Base-by-base conservation (phyloP, 2,888 invertebrate genomes). In the Lepetodrilus schrolli region DNA sequence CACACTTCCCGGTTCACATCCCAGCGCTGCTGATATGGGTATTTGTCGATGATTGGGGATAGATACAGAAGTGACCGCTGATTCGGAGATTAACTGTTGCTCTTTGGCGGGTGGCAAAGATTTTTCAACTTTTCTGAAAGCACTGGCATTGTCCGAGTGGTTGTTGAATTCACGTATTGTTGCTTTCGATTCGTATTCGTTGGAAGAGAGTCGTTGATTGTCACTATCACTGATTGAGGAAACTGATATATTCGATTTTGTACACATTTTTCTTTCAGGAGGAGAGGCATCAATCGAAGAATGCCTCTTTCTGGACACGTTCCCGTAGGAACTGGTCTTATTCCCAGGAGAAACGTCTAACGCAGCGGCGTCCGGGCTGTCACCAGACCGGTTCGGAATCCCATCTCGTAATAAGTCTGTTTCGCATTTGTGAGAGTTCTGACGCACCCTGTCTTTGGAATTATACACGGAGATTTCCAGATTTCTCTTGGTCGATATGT, bases 111-210 rank as follows among this genome's bases (percentile, higher is more conserved):
- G 73, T 2, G 73, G 50, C 13, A 66, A 37, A 1, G 72, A 51
- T 51, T 81, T 82, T 74, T 86, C 86, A 17, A 88, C 87, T 78
- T 88, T 88, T 72, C 84, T 78, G 73, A 88, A 88, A 17, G 88
- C 88, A 80, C 88, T 88, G 23, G 48, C 58, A 26, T 34, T 34
- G 26, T 58, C 58, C 3, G 26, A 30, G 58, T 58, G 58, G 17
- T 30, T 26, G 26, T 58, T 34, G 2, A 58, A 58, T 17, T 58
- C 58, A 30, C 34, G 26, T 0, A 30, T 3, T 30, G 23, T 30
- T 8, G n/a, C 34, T 17, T n/a, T 34, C 8, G 58, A 17, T 48
- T 48, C 48, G 21, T 21, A 48, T 3, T 21, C 2, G 21, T 21
- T 48, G 13, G 58, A 34, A 34, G 58, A 58, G 2, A 58, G n/a